These are phyloP conservation scores for Pteria penguin DNA, from an alignment of 2,888 invertebrate species.

Conservation along the genomic window DNA sequence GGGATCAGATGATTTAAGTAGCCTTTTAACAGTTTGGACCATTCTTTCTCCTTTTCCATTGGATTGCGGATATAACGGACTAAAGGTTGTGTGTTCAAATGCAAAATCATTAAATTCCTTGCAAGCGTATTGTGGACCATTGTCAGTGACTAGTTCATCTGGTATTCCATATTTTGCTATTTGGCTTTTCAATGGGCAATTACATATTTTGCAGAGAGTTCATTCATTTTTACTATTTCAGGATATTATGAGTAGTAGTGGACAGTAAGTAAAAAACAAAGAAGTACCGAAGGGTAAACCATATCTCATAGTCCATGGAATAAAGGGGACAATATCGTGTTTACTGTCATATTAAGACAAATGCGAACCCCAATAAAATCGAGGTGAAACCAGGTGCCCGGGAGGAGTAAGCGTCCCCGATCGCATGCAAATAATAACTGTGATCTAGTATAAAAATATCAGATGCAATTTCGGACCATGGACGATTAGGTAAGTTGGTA, in stretches of 20 bases:
- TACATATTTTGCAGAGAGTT: not conserved
- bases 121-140: constrained; percentile 30
- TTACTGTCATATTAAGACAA: too few relatives aligned
- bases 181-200: constrained; percentile 31
- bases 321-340: too few relatives aligned
- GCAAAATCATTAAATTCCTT: constrained; percentile 26
- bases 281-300: too few relatives aligned
- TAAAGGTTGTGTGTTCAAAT: constrained; percentile 25
- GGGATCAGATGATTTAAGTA: constrained; percentile 29
- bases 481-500: constrained; percentile 19
- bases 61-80: constrained; percentile 27
- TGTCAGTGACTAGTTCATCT: constrained; percentile 20
- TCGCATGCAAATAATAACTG: constrained; percentile 30
- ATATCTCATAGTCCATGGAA: too few relatives aligned
- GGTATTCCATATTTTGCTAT: constrained; percentile 21
- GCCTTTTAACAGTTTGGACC: constrained; percentile 30
- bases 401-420: too few relatives aligned
- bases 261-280: constrained; percentile 30
- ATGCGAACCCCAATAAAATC: too few relatives aligned
- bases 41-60: constrained; percentile 29
- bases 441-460: constrained; percentile 26
- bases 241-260: constrained; percentile 40
- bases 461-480: constrained; percentile 26
- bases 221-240: constrained; percentile 5
- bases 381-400: too few relatives aligned